These are phyloP conservation scores for Gallinago stenura DNA, from an alignment of 2,797 vertebrate species.

Conservation along the genomic window DNA sequence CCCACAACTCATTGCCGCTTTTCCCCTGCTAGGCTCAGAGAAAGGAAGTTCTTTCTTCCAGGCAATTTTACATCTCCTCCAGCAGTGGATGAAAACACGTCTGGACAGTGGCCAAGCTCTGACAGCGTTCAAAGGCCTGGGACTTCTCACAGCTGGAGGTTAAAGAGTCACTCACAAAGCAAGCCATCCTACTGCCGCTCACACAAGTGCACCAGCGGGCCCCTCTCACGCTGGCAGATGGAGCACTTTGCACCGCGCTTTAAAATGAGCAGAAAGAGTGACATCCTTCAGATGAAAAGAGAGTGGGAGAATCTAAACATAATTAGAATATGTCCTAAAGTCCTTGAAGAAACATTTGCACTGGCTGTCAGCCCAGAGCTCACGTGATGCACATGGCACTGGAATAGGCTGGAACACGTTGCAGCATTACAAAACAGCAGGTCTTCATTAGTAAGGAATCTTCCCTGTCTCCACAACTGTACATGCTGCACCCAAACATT, in stretches of 20 bases:
- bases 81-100: conserved; percentile 33
- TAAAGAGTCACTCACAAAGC: conserved; percentile 41
- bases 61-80: conserved; percentile 1
- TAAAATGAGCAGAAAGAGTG: conserved; percentile 49
- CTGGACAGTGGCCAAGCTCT: conserved; percentile 51
- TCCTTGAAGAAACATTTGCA: conserved; percentile 69
- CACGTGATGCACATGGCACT: conserved; percentile 49
- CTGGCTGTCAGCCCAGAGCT: conserved; percentile 69
- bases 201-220: conserved; percentile 33
- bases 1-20: background rate
- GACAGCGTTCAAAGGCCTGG: conserved; percentile 48
- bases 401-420: conserved; percentile 54
- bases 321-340: conserved; percentile 72
- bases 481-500: conserved; percentile 23
- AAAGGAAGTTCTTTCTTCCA: conserved; percentile 11
- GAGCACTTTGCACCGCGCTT: conserved; percentile 12
- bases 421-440: conserved; percentile 58
- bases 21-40: background rate
- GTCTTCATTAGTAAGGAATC: conserved; percentile 58
- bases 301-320: conserved; percentile 59
- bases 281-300: conserved; percentile 62
- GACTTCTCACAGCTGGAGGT: conserved; percentile 53
- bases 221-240: conserved; percentile 46
- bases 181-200: conserved; percentile 27
- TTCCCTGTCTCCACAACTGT: conserved; percentile 22